A percentile compares a stretch with the other conserved stretches of the same genome.
Evolutionary conservation across 2,797 vertebrate genomes (phyloP).

Genomic region (Mastacembelus armatus): DNA sequence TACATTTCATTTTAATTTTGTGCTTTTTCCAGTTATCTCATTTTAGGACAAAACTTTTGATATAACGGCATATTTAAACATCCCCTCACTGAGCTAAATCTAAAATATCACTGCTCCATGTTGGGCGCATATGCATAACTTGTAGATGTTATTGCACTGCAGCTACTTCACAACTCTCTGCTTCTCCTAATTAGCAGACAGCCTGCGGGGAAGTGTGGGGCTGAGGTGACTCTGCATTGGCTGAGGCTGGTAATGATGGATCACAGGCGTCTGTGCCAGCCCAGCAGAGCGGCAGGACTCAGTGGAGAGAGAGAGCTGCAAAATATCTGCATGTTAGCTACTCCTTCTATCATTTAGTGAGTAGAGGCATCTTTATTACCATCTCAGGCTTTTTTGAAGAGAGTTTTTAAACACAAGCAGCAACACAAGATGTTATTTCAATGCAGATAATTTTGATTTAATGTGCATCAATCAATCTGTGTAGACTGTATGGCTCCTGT

Average conservation of each 20-base stretch:
- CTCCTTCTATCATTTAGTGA: conserved; percentile 10
- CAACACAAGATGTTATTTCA: background rate
- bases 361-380: background rate
- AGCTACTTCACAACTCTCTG: conserved; percentile 57
- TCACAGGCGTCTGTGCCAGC: conserved; percentile 58
- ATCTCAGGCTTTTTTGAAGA: background rate
- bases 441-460: too few species aligned
- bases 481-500: too few species aligned
- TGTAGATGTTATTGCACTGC: conserved; percentile 50
- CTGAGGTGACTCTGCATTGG: conserved; percentile 64
- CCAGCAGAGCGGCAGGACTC: conserved; percentile 51
- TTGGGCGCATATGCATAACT: conserved; percentile 38
- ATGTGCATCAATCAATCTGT: too few species aligned
- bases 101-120: conserved; percentile 38
- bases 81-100: conserved; percentile 31
- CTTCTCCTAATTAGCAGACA: conserved; percentile 68
- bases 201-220: conserved; percentile 59
- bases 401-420: background rate
- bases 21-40: conserved; percentile 3
- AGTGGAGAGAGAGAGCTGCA: conserved; percentile 18
- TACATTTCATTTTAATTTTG: conserved; percentile 21
- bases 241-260: conserved; percentile 67
- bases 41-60: conserved; percentile 48
- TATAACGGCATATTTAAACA: conserved; percentile 43
- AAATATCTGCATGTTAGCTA: conserved; percentile 36